A percentile compares a stretch with the other conserved stretches of the same genome.
phyloP scores from a whole-genome alignment of 2,888 invertebrate species.

The Synanthedon vespiformis region DNA sequence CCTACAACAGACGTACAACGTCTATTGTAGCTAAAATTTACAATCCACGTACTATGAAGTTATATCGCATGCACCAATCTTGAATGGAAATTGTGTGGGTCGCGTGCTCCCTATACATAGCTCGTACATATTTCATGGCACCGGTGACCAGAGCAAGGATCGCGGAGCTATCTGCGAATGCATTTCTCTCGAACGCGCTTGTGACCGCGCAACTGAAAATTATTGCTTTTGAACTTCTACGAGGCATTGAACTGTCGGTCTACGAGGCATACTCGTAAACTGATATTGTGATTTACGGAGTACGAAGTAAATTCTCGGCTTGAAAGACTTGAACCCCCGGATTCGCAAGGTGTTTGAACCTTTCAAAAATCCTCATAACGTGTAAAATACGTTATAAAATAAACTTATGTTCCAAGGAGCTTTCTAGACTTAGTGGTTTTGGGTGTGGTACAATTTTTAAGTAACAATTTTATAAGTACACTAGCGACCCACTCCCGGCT shows the following conservation, averaged over 20 bases:
- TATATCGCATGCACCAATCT: constrained; percentile 7
- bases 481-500: no score
- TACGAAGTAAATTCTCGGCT: no score
- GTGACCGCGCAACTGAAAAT: constrained; percentile 6
- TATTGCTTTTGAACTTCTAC: constrained; percentile 5
- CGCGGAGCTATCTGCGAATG: not conserved
- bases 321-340: no score
- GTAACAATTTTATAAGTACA: no score
- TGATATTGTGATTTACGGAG: no score
- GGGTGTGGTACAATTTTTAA: no score
- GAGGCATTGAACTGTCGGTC: constrained; percentile 2
- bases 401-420: no score
- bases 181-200: constrained; percentile 1
- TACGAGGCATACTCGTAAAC: no score
- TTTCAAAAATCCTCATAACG: no score
- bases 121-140: constrained; percentile 10
- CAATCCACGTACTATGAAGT: constrained; percentile 4
- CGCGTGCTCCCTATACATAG: constrained; percentile 3
- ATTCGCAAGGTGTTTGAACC: no score
- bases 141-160: constrained; percentile 1
- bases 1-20: not conserved
- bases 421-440: no score
- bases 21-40: constrained; percentile 4
- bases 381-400: no score
- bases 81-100: constrained; percentile 7